phyloP scores from a whole-genome alignment of 1,140 invertebrate genomes.

The Leucophenga varia region DNA sequence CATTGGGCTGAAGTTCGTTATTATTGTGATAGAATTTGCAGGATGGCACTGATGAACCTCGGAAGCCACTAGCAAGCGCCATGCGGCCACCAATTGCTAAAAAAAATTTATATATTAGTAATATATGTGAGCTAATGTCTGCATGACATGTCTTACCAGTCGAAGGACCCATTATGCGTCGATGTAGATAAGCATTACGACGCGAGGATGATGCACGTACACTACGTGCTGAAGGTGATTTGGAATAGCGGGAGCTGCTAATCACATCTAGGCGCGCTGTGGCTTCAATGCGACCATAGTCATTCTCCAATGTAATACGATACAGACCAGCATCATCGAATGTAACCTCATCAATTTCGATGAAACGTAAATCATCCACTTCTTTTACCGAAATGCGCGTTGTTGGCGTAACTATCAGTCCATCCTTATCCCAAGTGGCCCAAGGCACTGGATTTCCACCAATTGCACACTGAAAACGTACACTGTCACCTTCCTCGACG shows the following conservation, averaged over 20 bases:
- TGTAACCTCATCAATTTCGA: conserved; percentile 77
- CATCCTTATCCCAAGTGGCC: conserved; percentile 81
- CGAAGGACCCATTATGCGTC: conserved; percentile 54
- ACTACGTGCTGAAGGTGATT: conserved; percentile 53
- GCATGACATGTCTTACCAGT: conserved; percentile 26
- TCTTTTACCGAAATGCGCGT: conserved; percentile 71
- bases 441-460: conserved; percentile 75
- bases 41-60: conserved; percentile 62
- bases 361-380: conserved; percentile 71
- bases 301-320: conserved; percentile 77
- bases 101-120: not conserved
- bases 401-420: conserved; percentile 64
- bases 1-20: conserved; percentile 40
- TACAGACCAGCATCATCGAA: conserved; percentile 80
- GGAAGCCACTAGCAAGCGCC: conserved; percentile 61
- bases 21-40: conserved; percentile 67
- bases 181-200: conserved; percentile 48
- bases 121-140: not conserved
- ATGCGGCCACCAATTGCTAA: conserved; percentile 59
- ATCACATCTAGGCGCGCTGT: conserved; percentile 80
- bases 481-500: conserved; percentile 78
- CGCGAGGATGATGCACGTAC: conserved; percentile 56
- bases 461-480: conserved; percentile 77
- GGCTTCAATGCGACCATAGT: conserved; percentile 77
- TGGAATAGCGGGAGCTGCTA: conserved; percentile 57